These are phyloP conservation scores for Ectemnius lituratus DNA, from an alignment of 2,888 invertebrate genomes.

Conservation along the genomic window DNA sequence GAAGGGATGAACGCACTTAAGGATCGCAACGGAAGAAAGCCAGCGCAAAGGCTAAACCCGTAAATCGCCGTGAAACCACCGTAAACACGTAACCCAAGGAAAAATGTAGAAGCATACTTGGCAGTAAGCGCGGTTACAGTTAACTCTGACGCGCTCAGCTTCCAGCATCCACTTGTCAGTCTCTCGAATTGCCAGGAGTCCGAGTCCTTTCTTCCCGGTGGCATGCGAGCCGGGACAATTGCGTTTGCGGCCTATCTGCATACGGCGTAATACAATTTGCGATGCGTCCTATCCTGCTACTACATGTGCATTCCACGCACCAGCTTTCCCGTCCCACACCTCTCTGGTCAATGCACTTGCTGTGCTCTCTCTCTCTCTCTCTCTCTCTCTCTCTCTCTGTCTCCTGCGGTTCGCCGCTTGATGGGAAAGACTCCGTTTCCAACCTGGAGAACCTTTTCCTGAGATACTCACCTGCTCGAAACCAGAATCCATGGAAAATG, in stretches of 20 bases:
- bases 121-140: too few species aligned
- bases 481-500: too few species aligned
- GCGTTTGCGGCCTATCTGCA: constrained; percentile 68
- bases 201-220: constrained; percentile 19
- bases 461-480: too few species aligned
- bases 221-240: constrained; percentile 47
- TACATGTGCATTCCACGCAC: constrained; percentile 23
- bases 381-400: constrained; percentile 13
- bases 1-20: constrained; percentile 5
- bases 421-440: constrained; percentile 70
- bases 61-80: constrained; percentile 43
- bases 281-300: constrained; percentile 36
- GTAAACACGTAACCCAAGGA: constrained; percentile 38
- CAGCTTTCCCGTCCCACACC: constrained; percentile 7
- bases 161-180: too few species aligned
- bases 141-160: too few species aligned
- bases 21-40: constrained; percentile 19
- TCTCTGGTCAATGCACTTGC: constrained; percentile 42
- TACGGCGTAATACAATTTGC: constrained; percentile 62
- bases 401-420: constrained; percentile 72
- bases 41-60: constrained; percentile 36
- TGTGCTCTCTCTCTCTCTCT: constrained; percentile 19
- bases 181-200: too few species aligned
- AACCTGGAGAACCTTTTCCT: not conserved
- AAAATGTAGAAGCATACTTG: not conserved